These are phyloP conservation scores for Antidorcas marsupialis DNA, from an alignment of 2,113 vertebrate genomes.

Conservation along the genomic window DNA sequence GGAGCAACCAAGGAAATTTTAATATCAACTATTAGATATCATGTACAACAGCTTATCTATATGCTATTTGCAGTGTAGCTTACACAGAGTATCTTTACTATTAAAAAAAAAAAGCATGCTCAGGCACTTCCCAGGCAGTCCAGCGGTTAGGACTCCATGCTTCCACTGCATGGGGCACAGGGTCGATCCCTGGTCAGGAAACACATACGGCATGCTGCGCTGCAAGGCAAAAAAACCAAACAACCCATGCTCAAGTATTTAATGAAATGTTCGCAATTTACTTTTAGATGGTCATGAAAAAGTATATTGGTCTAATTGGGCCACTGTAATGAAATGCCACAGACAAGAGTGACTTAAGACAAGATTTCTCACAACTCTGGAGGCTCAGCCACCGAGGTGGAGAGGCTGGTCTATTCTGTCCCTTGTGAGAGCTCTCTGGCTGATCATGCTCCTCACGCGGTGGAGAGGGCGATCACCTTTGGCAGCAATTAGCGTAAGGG, in stretches of 20 bases:
- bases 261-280: neutral
- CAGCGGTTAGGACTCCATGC: neutral
- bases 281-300: neutral
- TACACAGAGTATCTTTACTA: neutral
- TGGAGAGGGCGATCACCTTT: neutral
- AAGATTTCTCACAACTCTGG: neutral
- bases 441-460: neutral
- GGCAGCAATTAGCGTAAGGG: too few species aligned
- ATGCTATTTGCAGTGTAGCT: neutral
- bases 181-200: neutral
- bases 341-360: too few species aligned
- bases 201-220: neutral
- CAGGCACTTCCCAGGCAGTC: neutral
- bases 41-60: neutral
- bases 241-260: neutral
- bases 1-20: neutral
- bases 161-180: neutral
- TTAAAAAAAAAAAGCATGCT: neutral
- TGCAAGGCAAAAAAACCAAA: neutral
- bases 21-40: neutral
- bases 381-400: neutral
- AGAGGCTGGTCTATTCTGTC: neutral
- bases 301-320: neutral
- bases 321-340: neutral
- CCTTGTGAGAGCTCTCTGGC: neutral